Base-by-base conservation (phyloP, 2,888 invertebrate species). In the Timema cristinae region DNA sequence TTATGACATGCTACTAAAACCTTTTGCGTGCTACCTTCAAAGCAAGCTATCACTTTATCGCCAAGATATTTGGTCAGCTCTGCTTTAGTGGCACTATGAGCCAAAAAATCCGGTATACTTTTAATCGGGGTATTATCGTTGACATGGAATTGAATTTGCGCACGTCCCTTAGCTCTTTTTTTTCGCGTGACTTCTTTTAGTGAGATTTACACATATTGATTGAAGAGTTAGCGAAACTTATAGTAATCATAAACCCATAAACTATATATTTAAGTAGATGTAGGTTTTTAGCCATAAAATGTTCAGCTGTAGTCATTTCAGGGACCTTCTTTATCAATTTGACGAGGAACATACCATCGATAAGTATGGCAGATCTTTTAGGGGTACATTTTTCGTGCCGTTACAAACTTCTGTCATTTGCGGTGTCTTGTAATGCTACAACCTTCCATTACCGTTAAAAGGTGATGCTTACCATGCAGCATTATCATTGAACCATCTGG, bases 31-130 rank as follows among this genome's bases (percentile, higher is more conserved):
- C 56, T 13, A 7, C 56, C 56, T 56, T 56, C 56, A 6, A 56
- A 56, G 16, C 16, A 16, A 56, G 6, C 16, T 13, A 56, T 56
- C 6, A 56, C 56, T 56, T 56, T 56, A 56, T 56, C 11, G 10
- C 56, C 56, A 15, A 56, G 56, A 56, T 56, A 56, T 56, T 56
- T 56, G 56, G 56, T 56, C n/a, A 56, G 56, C 56, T 56, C 56
- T 56, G 56, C 13, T 56, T 56, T 6, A 7, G 56, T 56, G 56
- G n/a, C 16, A 56, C 56, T 56, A 10, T 56, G 56, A 16, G 56
- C 7, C 56, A 56, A 56, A 56, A 56, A 56, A 6, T 10, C 56
- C 13, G 13, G 56, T 6, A 56, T 10, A 56, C 56, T 7, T 56
- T 56, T 56, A 16, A 56, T 56, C 56, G 11, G 56, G 16, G 56